Conservation (phyloP, 2,888 invertebrate species). For the Troides oblongomaculatus region DNA sequence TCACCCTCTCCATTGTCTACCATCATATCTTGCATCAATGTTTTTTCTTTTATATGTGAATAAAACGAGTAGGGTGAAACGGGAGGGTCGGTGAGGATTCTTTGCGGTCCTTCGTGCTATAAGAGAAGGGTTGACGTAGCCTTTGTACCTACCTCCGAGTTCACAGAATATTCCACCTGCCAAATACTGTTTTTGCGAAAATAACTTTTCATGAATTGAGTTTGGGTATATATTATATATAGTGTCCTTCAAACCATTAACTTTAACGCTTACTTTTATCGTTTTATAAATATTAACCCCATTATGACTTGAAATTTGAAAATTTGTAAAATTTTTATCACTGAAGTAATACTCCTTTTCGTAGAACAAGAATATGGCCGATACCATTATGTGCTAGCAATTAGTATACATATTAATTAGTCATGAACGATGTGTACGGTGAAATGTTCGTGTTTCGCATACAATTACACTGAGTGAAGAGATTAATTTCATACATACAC, state of each 20-base stretch:
- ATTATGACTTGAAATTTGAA: too few species aligned
- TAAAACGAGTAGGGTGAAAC: conserved; percentile 47
- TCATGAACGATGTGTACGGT: not conserved
- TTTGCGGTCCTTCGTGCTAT: conserved; percentile 50
- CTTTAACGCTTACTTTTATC: too few species aligned
- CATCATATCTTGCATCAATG: conserved; percentile 60
- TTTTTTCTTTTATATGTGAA: conserved; percentile 63
- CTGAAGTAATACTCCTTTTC: too few species aligned
- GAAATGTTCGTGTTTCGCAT: conserved; percentile 24
- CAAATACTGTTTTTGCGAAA: conserved; percentile 19
- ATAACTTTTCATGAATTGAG: conserved; percentile 17
- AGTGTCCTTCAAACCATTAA: not conserved
- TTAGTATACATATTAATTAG: too few species aligned
- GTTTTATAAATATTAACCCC: too few species aligned
- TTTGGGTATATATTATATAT: conserved; percentile 2
- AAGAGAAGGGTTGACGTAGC: conserved; percentile 61
- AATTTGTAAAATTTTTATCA: too few species aligned
- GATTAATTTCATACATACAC: conserved; percentile 8
- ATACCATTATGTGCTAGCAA: too few species aligned
- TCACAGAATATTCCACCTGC: conserved; percentile 35
- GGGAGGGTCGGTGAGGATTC: conserved; percentile 49
- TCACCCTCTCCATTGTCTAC: conserved; percentile 49
- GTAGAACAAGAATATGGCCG: too few species aligned
- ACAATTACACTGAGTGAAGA: conserved; percentile 13
- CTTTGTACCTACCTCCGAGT: conserved; percentile 35